phyloP scores from a whole-genome alignment of 2,888 invertebrate species.

The Drosophila multiciliata region DNA sequence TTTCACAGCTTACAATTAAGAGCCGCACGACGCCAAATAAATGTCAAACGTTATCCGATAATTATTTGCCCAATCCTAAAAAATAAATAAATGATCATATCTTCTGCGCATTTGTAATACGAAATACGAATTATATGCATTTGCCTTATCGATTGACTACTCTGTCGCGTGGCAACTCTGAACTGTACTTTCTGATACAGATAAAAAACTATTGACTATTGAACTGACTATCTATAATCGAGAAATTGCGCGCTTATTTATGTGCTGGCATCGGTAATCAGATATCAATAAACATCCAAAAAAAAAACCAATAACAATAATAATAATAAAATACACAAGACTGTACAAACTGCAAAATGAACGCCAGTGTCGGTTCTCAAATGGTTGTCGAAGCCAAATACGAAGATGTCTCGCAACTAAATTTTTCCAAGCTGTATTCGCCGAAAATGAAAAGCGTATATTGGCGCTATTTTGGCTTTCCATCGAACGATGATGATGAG shows the following conservation, averaged over 20 bases:
- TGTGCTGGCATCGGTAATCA: slow-evolving; percentile 65
- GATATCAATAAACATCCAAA: slow-evolving; percentile 51
- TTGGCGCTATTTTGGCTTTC: slow-evolving; percentile 85
- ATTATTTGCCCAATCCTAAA: slow-evolving; percentile 6
- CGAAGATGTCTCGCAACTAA: slow-evolving; percentile 76
- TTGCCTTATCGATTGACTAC: slow-evolving; percentile 73
- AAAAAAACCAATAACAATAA: slow-evolving; percentile 4
- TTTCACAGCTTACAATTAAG: slow-evolving; percentile 45
- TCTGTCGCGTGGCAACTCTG: slow-evolving; percentile 78
- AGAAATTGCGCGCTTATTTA: slow-evolving; percentile 79
- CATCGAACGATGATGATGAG: slow-evolving; percentile 82
- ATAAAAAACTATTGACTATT: slow-evolving; percentile 80
- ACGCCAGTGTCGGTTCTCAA: slow-evolving; percentile 64
- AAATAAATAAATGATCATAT: slow-evolving; percentile 15
- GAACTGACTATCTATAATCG: slow-evolving; percentile 80
- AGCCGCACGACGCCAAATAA: slow-evolving; percentile 42
- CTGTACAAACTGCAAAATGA: slow-evolving; percentile 43
- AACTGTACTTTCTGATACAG: slow-evolving; percentile 78
- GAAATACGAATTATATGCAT: slow-evolving; percentile 46
- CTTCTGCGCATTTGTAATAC: slow-evolving; percentile 37
- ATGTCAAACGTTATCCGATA: slow-evolving; percentile 18
- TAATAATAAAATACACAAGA: neutral
- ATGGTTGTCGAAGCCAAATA: slow-evolving; percentile 65
- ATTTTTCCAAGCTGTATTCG: slow-evolving; percentile 82
- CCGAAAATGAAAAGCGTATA: slow-evolving; percentile 85